Percentiles rank a stretch among this genome's conserved stretches.
Conservation (phyloP, 2,797 vertebrate genomes). For the Falco cherrug region DNA sequence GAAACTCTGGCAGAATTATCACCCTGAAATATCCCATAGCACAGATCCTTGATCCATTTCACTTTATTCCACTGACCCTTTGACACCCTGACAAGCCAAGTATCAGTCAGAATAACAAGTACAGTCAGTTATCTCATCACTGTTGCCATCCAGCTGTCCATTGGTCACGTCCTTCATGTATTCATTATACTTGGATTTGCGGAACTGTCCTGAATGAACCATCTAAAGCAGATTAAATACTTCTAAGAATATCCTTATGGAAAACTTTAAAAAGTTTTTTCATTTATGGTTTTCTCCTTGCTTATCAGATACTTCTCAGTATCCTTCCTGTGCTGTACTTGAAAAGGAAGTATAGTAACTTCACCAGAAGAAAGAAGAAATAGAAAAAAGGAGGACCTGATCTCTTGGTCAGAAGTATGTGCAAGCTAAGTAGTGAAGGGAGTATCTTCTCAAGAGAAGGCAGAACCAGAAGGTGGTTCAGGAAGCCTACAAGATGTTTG, state of each 20-base stretch:
- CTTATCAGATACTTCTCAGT: neutral
- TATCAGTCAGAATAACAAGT: neutral
- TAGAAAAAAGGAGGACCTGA: neutral
- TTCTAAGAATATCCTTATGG: slow-evolving; percentile 1
- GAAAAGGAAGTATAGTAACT: neutral
- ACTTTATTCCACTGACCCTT: neutral
- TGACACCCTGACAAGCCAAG: neutral
- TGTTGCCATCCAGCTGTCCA: neutral
- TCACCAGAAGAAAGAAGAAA: neutral
- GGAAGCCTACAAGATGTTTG: neutral
- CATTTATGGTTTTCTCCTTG: neutral
- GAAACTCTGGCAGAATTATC: neutral
- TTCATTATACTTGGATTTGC: slow-evolving; percentile 4
- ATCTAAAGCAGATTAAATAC: slow-evolving; percentile 22
- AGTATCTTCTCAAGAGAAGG: neutral
- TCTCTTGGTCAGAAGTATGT: neutral
- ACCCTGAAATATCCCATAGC: neutral
- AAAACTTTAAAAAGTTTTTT: slow-evolving; percentile 14
- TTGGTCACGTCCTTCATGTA: neutral
- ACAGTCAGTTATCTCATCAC: neutral
- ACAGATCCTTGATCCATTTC: neutral
- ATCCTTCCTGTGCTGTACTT: neutral
- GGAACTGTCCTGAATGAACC: neutral
- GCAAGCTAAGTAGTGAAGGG: neutral
- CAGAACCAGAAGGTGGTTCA: neutral